Evolutionary conservation across 2,113 vertebrate species (phyloP).

Genomic region (Alaudala cheleensis): DNA sequence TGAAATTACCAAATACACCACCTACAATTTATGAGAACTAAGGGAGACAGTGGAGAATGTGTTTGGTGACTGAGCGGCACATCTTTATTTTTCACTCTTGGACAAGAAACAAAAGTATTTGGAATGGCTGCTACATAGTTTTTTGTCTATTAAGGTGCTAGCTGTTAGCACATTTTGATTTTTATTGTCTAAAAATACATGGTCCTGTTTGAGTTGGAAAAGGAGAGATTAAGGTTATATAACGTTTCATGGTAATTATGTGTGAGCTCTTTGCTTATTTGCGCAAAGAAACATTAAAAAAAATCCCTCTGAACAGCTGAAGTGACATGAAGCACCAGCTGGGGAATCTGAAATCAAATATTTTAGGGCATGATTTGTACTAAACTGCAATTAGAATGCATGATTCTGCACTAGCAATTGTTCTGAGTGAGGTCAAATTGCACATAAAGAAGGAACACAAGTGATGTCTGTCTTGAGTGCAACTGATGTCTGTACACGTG

Average conservation of each 20-base stretch:
- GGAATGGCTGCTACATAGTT: background rate
- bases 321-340: constrained; percentile 69
- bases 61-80: background rate
- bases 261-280: constrained; percentile 64
- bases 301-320: constrained; percentile 66
- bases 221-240: constrained; percentile 32
- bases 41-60: background rate
- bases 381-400: constrained; percentile 56
- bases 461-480: constrained; percentile 11
- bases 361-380: constrained; percentile 66
- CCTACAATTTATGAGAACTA: background rate
- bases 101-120: background rate
- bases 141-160: background rate
- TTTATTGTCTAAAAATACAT: background rate
- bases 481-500: background rate
- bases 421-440: constrained; percentile 61
- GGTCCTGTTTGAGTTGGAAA: constrained; percentile 1
- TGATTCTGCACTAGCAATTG: constrained; percentile 53
- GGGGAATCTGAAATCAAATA: constrained; percentile 71
- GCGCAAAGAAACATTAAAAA: constrained; percentile 53
- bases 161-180: background rate
- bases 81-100: background rate
- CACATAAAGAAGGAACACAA: constrained; percentile 35
- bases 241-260: constrained; percentile 31
- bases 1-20: background rate